Evolutionary conservation across 2,113 vertebrate genomes (phyloP).

Genomic region (Bos javanicus): DNA sequence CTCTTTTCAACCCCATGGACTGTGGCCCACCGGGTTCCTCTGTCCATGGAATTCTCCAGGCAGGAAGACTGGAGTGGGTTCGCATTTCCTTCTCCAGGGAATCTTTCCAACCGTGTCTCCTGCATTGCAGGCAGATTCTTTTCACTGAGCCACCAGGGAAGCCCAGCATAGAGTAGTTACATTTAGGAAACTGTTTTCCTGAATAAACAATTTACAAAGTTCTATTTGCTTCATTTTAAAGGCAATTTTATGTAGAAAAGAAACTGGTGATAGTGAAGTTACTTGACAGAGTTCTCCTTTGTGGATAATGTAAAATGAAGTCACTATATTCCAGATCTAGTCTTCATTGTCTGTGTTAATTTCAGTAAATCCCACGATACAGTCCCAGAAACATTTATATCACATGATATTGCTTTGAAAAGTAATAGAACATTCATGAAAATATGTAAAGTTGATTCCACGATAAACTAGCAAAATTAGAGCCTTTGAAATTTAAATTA

Average conservation of each 20-base stretch:
- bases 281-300: slow-evolving; percentile 29
- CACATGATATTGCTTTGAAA: background rate
- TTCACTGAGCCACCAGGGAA: background rate
- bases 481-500: slow-evolving; percentile 28
- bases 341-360: slow-evolving; percentile 4
- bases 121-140: background rate
- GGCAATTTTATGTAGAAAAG: background rate
- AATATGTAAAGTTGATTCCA: background rate
- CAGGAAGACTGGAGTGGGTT: background rate
- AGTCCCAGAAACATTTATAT: background rate
- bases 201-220: background rate
- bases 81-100: background rate
- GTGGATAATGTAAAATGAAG: background rate
- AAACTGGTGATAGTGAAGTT: background rate
- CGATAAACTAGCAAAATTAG: background rate
- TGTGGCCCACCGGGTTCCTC: background rate
- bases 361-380: background rate
- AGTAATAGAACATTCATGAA: slow-evolving; percentile 14
- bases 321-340: background rate
- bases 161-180: background rate
- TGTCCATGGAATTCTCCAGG: background rate
- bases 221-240: slow-evolving; percentile 4
- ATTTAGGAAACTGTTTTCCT: slow-evolving; percentile 2
- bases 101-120: rapidly evolving
- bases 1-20: background rate